Evolutionary conservation across 2,797 vertebrate species (phyloP).

Genomic region (Manis crassicaudata): DNA sequence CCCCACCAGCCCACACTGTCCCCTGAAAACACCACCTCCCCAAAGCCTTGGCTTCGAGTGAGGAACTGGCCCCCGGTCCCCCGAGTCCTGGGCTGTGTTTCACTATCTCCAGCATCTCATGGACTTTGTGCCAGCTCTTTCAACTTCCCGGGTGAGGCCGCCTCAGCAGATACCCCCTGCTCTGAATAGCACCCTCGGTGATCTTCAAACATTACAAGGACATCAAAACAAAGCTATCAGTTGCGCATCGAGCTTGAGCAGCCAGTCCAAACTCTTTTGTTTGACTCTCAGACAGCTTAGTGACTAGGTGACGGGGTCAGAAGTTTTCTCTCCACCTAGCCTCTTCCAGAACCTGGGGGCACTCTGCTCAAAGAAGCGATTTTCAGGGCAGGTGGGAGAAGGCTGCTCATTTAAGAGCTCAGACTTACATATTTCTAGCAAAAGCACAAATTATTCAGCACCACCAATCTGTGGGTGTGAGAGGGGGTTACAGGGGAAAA

Average conservation of each 20-base stretch:
- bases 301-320: slow-evolving; percentile 6
- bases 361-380: neutral
- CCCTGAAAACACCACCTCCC: neutral
- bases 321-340: slow-evolving; percentile 59
- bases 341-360: neutral
- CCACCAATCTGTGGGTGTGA: neutral
- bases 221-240: slow-evolving; percentile 78
- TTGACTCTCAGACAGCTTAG: slow-evolving; percentile 54
- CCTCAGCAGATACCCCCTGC: slow-evolving; percentile 49
- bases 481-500: neutral
- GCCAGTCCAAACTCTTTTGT: slow-evolving; percentile 62
- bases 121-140: slow-evolving; percentile 76
- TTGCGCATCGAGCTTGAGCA: slow-evolving; percentile 48
- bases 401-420: neutral
- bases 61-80: neutral
- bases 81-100: neutral
- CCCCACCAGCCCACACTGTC: neutral
- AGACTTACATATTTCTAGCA: neutral
- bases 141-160: slow-evolving; percentile 62
- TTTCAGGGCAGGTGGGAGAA: neutral
- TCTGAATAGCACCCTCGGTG: slow-evolving; percentile 66
- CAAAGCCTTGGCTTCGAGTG: neutral
- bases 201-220: slow-evolving; percentile 79
- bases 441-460: neutral
- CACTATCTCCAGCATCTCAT: slow-evolving; percentile 33